A percentile compares a stretch with the other conserved stretches of the same genome.
Evolutionary conservation across 64 coral and sea anemone species (phyloP).

Genomic region (Catalaphyllia jardinei): DNA sequence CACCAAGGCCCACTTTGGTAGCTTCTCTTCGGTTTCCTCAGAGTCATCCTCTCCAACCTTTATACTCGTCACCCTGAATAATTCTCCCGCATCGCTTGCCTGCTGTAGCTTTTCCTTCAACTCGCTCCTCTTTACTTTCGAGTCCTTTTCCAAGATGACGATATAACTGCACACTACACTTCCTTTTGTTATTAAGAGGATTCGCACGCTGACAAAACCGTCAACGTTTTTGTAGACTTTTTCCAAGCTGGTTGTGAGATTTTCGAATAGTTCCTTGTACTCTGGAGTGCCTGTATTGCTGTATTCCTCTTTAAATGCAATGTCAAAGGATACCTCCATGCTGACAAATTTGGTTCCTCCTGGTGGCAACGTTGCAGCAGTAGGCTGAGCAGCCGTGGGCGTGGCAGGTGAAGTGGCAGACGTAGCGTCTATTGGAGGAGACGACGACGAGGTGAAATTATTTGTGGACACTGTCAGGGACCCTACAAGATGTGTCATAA

Average conservation of each 20-base stretch:
- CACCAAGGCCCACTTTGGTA: constrained; percentile 38
- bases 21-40: neutral
- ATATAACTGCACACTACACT: constrained; percentile 21
- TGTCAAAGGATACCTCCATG: constrained; percentile 16
- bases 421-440: neutral
- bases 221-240: neutral
- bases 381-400: neutral
- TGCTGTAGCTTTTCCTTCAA: neutral
- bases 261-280: neutral
- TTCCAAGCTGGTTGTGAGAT: neutral
- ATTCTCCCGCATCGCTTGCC: neutral
- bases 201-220: neutral
- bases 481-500: neutral
- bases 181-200: constrained; percentile 2
- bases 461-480: neutral
- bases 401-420: neutral
- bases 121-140: neutral
- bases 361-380: neutral
- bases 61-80: neutral
- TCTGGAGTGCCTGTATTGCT: neutral
- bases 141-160: constrained; percentile 20
- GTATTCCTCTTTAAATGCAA: constrained; percentile 3
- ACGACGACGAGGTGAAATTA: neutral
- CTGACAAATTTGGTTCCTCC: constrained; percentile 8
- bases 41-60: constrained; percentile 14